Percentiles rank a stretch among this genome's conserved stretches.
phyloP scores from a whole-genome alignment of 1,140 invertebrate genomes.

The Atta texana region DNA sequence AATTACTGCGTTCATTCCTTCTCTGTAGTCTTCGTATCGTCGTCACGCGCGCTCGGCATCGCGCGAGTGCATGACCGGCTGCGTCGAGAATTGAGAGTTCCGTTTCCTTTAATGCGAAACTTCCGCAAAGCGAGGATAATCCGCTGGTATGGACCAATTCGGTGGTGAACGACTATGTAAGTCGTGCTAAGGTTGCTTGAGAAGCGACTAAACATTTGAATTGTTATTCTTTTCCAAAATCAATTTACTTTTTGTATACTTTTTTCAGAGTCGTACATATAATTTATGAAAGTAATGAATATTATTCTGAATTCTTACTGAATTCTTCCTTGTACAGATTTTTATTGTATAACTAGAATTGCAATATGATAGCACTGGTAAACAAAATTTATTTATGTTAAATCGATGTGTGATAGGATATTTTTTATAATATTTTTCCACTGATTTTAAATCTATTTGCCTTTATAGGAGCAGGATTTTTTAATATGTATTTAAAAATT shows the following conservation, averaged over 20 bases:
- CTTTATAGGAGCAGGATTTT: no score
- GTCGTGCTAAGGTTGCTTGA: background rate
- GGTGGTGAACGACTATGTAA: background rate
- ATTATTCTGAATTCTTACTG: background rate
- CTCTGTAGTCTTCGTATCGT: constrained; percentile 42
- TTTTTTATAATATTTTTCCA: no score
- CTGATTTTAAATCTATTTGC: no score
- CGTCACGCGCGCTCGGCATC: constrained; percentile 74
- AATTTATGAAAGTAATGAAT: background rate
- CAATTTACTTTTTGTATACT: background rate
- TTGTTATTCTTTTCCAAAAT: background rate
- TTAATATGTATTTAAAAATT: no score
- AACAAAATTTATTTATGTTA: no score
- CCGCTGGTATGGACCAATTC: constrained; percentile 29
- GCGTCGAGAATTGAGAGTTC: constrained; percentile 73
- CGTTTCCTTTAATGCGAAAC: constrained; percentile 75
- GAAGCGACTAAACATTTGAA: background rate
- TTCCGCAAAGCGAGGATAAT: constrained; percentile 69
- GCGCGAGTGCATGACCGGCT: constrained; percentile 63
- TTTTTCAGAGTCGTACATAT: background rate
- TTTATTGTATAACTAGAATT: background rate
- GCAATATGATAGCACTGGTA: background rate
- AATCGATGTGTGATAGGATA: no score
- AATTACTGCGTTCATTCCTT: constrained; percentile 77
- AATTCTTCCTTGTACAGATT: background rate